Base-by-base conservation (phyloP, 2,797 vertebrate genomes). In the Dendrocincla tyrannina region DNA sequence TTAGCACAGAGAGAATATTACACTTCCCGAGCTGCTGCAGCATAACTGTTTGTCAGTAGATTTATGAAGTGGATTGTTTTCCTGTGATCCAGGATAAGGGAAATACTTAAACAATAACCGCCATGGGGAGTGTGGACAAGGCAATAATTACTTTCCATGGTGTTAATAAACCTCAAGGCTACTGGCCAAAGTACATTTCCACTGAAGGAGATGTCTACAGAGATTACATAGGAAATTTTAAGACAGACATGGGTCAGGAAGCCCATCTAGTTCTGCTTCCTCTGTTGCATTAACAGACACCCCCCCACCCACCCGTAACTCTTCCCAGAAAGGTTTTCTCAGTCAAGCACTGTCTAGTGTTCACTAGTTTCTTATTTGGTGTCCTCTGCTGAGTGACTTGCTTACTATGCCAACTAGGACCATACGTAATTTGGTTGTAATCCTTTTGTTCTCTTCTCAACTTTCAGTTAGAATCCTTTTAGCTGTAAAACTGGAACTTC, bases 211-310 rank as follows among this genome's bases (percentile, higher is more conserved):
- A 96, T 91, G 91, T 92, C 91, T 95, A 49, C 95, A 82, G 91
- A 96, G 91, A 96, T 97, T 96, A 94, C 93, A 97, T 94, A 97
- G 97, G 97, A 98, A 97, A 94, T 96, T 93, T 95, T 91, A 97
- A 97, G 97, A 96, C 25, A 94, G 87, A 72, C 70, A 39, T 58
- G 60, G 94, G 89, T 94, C 97, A 96, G 97, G 97, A 98, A 97
- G 87, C 78, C 13, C 92, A 94, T 84, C 39, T 50, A 91, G 41
- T 78, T 79, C 95, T 78, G 76, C 80, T 97, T 98, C 97, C 97
- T 91, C 81, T 94, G 80, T 27, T 85, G 72, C 70, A 70, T 42
- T 83, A 78, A 60, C 82, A 85, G 83, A 62, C 42, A 49, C 28
- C 50, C 63, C 68, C 30, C 37, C 5, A 0, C 64, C 74, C 59